Base-by-base conservation (phyloP, 1,140 invertebrate genomes). In the Zophobas morio region DNA sequence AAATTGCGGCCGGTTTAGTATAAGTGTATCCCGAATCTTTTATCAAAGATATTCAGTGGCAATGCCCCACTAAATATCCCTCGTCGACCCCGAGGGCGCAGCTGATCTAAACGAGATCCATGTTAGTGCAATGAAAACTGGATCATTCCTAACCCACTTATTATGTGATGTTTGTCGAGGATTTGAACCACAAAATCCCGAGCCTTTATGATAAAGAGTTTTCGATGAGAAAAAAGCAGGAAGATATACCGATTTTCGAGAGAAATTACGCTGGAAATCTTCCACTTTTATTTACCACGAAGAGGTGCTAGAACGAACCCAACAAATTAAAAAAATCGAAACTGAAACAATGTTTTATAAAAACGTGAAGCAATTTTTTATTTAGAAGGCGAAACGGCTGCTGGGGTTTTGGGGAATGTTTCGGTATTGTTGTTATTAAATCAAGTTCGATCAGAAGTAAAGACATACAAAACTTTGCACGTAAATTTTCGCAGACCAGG, bases 71-170 rank as follows among this genome's bases (percentile, higher is more conserved):
- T 34, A 54, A 54, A 34, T 54, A 3, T 54, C 53, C 33, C 56
- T 36, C 1, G 33, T 39, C 56, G 36, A 60, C 56, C 56, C 56
- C 37, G 35, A 37, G 56, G 56, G 32, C 56, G 36, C 56, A 60
- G 56, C 56, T 60, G 56, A 60, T 60, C 35, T 60, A 60, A 60
- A 60, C 56, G 56, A 60, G 56, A 60, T 60, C 35, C 56, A 60
- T 39, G 36, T 60, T 60, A 36, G 56, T n/a, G 56, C 56, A 60
- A 60, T 60, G 56, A 60, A 60, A 60, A 60, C 56, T 60, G 56
- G 56, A 60, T 60, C 56, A 60, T 60, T 60, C 56, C 35, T 39
- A 60, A 35, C 56, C 35, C 56, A 60, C 56, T 60, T 60, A 60
- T 60, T 60, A 60, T 60, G 35, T 36, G 56, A 60, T 60, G 56